These are phyloP conservation scores for Apostichopus leukothele DNA, from an alignment of 53 echinoderm and acorn worm genomes.

Conservation along the genomic window DNA sequence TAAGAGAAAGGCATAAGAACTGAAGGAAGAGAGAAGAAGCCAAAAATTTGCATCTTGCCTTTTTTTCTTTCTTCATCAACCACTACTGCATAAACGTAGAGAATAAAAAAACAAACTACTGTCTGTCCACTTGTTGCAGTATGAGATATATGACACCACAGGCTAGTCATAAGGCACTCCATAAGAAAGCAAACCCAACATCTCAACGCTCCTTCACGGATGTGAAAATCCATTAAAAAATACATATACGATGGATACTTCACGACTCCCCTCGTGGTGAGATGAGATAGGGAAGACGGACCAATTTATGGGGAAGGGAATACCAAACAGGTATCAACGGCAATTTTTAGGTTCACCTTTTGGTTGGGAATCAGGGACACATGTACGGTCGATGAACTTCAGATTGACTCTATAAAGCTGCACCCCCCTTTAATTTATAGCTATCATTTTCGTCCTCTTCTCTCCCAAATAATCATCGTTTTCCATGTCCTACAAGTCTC, in stretches of 20 bases:
- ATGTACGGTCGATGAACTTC: slow-evolving; percentile 42
- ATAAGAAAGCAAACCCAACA: background rate
- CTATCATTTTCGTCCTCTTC: slow-evolving; percentile 23
- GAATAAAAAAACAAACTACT: background rate
- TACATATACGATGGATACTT: slow-evolving; percentile 10
- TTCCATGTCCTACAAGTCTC: slow-evolving; percentile 30
- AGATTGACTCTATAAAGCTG: slow-evolving; percentile 10
- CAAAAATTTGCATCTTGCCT: background rate
- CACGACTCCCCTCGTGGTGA: slow-evolving; percentile 37
- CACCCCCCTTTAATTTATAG: slow-evolving; percentile 8
- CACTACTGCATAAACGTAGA: background rate
- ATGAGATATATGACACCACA: slow-evolving; percentile 34
- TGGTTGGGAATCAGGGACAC: slow-evolving; percentile 16
- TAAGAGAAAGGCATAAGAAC: background rate
- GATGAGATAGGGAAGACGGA: background rate
- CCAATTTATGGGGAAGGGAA: slow-evolving; percentile 36
- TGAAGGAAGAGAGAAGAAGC: background rate
- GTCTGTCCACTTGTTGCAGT: slow-evolving; percentile 30
- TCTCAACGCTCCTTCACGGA: slow-evolving; percentile 22
- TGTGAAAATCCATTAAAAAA: slow-evolving; percentile 17
- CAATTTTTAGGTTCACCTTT: slow-evolving; percentile 5
- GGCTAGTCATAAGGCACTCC: slow-evolving; percentile 16
- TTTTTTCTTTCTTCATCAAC: background rate
- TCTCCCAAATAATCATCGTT: slow-evolving; percentile 33
- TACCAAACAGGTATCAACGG: background rate